Conservation (phyloP, 2,888 invertebrate genomes). For the Saturnia pavonia region DNA sequence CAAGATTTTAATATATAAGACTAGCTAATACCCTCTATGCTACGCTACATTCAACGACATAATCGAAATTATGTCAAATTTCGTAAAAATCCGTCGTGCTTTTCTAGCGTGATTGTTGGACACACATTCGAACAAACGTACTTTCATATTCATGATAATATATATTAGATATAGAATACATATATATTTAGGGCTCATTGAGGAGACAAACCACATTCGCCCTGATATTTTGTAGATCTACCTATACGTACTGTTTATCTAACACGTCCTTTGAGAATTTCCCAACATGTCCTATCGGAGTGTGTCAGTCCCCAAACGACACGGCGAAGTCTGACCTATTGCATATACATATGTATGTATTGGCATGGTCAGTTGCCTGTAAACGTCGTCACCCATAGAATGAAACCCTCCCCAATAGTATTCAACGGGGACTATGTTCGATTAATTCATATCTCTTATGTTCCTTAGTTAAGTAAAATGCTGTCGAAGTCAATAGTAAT, state of each 20-base stretch:
- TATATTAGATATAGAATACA: too few relatives aligned
- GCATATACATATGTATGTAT: not conserved
- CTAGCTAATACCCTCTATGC: too few relatives aligned
- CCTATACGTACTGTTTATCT: not conserved
- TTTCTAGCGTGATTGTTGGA: too few relatives aligned
- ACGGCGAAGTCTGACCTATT: not conserved
- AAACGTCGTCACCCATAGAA: not conserved
- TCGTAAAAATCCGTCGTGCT: too few relatives aligned
- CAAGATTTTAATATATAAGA: too few relatives aligned
- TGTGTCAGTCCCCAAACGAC: not conserved
- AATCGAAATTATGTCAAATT: too few relatives aligned
- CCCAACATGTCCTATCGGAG: not conserved
- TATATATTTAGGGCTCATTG: not conserved
- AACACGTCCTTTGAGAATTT: constrained; percentile 2
- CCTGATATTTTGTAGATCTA: not conserved
- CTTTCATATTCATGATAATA: too few relatives aligned
- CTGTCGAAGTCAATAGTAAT: too few relatives aligned
- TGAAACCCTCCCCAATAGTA: not conserved
- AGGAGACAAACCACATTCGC: too few relatives aligned
- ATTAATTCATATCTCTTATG: not conserved
- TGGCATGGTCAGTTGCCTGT: not conserved
- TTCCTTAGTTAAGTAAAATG: too few relatives aligned
- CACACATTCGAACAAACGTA: too few relatives aligned
- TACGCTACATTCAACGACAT: too few relatives aligned
- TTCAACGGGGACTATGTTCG: not conserved